Evolutionary conservation across 2,797 vertebrate species (phyloP), one percentile per base, ranked within the genome.

Genomic region (Psittacula echo): DNA sequence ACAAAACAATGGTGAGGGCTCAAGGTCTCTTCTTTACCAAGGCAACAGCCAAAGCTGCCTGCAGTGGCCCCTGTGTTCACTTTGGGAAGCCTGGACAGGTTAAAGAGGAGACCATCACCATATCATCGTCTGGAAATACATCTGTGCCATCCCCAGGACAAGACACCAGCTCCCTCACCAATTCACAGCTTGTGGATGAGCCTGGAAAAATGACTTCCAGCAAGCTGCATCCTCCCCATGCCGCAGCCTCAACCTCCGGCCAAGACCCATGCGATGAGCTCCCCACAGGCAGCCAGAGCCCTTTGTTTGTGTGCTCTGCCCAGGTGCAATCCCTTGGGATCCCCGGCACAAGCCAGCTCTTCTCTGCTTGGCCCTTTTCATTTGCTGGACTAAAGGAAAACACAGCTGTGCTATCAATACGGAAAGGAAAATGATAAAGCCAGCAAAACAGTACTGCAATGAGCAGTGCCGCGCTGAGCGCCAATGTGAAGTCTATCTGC

Each of bases 211-310:
- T 1, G 45, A 81, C 22, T 60, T 27, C 8, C 48, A 24, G 39
- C 48, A 44, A 74, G 48, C 47, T 74, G 50, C 60, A 76, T 32
- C 75, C 37, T 92, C 34, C 30, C 22, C 1, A 0, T 3, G 27
- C 37, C 1, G 2, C 2, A 88, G 51, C 62, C 62, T 0, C 8
- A 41, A n/a, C 11, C n/a, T 32, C 21, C 0, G 0, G 29, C 66
- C 0, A 2, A 72, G 58, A 27, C 12, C 24, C 3, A 0, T 0
- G 4, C 2, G 4, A 23, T 3, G 17, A 50, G 62, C 44, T 64
- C 37, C 14, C 41, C 2, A 4, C 7, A 2, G 0, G 56, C 84
- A 78, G 66, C 27, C 0, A 0, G 37, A 84, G 37, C 70, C 72
- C 41, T 37, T 4, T 83, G 18, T 70, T 65, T 32, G 54, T 7